Percentiles rank a stretch among this genome's conserved stretches.
These are phyloP conservation scores for Helicoverpa armigera DNA, from an alignment of 1,140 invertebrate species.

Conservation along the genomic window DNA sequence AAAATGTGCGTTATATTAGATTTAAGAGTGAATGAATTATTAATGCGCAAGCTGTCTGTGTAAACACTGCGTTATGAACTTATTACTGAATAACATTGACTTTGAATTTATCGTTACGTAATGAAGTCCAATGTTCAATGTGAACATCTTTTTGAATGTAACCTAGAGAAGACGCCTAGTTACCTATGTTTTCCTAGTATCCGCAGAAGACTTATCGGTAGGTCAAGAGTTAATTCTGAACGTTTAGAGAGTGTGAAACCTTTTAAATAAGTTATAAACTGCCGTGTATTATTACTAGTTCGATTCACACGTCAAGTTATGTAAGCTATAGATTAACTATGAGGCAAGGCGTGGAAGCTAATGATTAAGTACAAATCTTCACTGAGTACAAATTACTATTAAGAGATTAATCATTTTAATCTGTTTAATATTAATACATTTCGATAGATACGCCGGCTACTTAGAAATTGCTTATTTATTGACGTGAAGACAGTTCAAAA, in stretches of 20 bases:
- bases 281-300: too few species aligned
- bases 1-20: constrained; percentile 22
- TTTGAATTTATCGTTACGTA: constrained; percentile 32
- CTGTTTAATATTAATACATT: constrained; percentile 30
- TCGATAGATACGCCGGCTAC: constrained; percentile 15
- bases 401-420: constrained; percentile 12
- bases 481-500: constrained; percentile 8
- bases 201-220: too few species aligned
- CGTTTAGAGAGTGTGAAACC: too few species aligned
- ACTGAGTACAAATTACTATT: not conserved
- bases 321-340: too few species aligned
- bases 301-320: too few species aligned
- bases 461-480: constrained; percentile 3
- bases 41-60: constrained; percentile 31
- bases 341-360: not conserved
- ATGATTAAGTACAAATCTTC: constrained; percentile 31
- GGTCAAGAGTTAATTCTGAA: too few species aligned
- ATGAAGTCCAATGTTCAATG: not conserved
- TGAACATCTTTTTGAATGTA: not conserved
- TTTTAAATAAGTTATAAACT: too few species aligned
- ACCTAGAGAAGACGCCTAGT: not conserved
- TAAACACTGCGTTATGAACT: constrained; percentile 33
- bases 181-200: not conserved
- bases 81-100: constrained; percentile 12
- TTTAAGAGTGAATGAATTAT: constrained; percentile 40